phyloP scores from a whole-genome alignment of 2,797 vertebrate species.

The Acestrorhynchus altus region DNA sequence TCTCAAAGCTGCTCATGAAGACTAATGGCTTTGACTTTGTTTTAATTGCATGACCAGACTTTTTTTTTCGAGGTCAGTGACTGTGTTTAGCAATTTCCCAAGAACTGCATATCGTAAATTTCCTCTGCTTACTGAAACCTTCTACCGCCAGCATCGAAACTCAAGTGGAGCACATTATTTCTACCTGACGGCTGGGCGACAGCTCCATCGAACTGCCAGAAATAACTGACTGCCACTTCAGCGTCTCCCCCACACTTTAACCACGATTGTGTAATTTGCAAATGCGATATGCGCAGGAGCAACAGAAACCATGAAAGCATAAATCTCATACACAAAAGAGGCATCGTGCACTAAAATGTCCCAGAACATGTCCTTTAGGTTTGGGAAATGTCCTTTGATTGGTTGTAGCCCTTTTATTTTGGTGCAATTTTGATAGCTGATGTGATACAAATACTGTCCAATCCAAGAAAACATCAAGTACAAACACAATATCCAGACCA shows the following conservation, averaged over 20 bases:
- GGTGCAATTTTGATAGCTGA: too few relatives aligned
- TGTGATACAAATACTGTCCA: too few relatives aligned
- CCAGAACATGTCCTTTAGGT: too few relatives aligned
- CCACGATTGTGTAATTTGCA: slow-evolving; percentile 10
- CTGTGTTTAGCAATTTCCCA: neutral
- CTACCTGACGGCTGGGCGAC: slow-evolving; percentile 2
- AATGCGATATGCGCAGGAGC: neutral
- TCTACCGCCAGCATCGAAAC: neutral
- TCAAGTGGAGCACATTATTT: neutral
- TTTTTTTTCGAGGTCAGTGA: neutral
- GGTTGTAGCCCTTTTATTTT: neutral
- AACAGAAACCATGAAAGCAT: neutral
- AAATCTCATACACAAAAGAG: neutral
- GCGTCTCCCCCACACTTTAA: neutral
- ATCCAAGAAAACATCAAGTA: too few relatives aligned
- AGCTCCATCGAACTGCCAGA: neutral
- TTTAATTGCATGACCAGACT: neutral
- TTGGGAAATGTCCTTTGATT: neutral
- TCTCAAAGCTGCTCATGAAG: neutral
- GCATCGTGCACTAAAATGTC: neutral
- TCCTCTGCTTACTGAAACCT: neutral
- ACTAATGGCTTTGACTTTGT: neutral
- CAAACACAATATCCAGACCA: too few relatives aligned
- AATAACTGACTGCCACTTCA: slow-evolving; percentile 18
- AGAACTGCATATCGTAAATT: neutral